These are phyloP conservation scores for Stegana nigrithorax DNA, from an alignment of 2,888 invertebrate genomes.

Conservation along the genomic window DNA sequence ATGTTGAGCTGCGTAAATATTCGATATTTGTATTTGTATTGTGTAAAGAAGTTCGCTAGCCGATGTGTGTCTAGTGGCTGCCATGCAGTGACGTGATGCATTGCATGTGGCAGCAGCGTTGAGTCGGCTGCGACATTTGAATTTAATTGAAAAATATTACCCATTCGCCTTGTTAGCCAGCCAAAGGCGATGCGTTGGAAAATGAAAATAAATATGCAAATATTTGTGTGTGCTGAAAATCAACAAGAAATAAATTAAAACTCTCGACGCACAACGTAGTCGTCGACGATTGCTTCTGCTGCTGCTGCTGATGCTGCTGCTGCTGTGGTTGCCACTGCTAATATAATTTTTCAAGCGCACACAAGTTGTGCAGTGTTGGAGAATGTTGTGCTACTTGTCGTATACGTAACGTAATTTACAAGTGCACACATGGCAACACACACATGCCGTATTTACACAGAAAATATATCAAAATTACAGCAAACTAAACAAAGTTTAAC, in stretches of 20 bases:
- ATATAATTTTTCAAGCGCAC: background rate
- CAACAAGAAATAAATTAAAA: too few species aligned
- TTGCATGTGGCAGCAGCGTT: background rate
- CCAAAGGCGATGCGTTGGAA: background rate
- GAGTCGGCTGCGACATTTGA: background rate
- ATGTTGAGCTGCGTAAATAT: too few species aligned
- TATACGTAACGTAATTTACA: constrained; percentile 6
- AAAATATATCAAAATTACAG: constrained; percentile 16
- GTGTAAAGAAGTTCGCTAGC: too few species aligned
- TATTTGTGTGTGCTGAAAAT: background rate
- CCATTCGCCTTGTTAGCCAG: background rate
- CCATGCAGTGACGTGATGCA: background rate
- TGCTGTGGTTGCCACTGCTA: too few species aligned
- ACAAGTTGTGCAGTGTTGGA: background rate
- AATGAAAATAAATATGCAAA: background rate
- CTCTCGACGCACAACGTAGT: too few species aligned
- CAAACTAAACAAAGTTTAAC: constrained; percentile 16
- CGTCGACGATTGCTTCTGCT: too few species aligned
- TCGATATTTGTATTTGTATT: too few species aligned
- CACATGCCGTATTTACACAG: background rate
- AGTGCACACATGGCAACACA: background rate
- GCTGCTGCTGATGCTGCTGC: too few species aligned
- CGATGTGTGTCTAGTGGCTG: too few species aligned
- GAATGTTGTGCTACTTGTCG: background rate
- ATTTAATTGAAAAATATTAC: too few species aligned